Base-by-base conservation (phyloP, 1,140 invertebrate species). In the Trichonephila inaurata region DNA sequence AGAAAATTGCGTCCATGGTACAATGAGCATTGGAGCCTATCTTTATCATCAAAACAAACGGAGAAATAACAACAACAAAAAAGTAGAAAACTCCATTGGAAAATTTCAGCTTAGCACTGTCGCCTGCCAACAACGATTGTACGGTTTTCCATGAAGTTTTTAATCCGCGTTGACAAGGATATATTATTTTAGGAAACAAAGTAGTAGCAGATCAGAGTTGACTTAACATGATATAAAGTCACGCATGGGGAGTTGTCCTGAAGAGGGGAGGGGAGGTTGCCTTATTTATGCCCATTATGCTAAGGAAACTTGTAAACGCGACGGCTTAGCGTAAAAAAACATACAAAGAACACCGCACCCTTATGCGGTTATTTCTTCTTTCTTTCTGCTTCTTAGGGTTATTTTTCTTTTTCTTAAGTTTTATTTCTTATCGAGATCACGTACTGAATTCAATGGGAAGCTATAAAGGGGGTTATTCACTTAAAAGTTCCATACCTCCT, bases 161-260 rank as follows among this genome's bases (percentile, higher is more conserved):
- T 92, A 92, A 92, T 92, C 91, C 91, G n/a, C n/a, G 44, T 44
- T 72, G 91, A 92, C 91, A 92, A 77, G 83, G 83, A 92, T 85
- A 85, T 69, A 92, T 92, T 92, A 92, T 92, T 85, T 85, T 61
- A 60, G 83, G 83, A 85, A 85, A 85, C 83, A 85, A 85, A 85
- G 83, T 85, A 85, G 51, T 85, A 14, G 21, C 58, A 28, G 44
- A 85, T 77, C 72, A 14, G 28, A 77, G 72, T 40, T 77, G 72
- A 77, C 72, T 77, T 77, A 40, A 77, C 72, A 77, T 40, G 72
- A 77, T 77, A 77, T 33, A 40, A 77, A 77, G 72, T 33, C 72
- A 77, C 72, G 72, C 72, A 77, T 77, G 72, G 28, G 18, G 28
- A 77, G 72, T 77, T 69, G 28, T 77, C 72, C 16, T 7, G 33